Evolutionary conservation across 1,140 invertebrate species (phyloP).

Genomic region (Geopemphigus sp.): DNA sequence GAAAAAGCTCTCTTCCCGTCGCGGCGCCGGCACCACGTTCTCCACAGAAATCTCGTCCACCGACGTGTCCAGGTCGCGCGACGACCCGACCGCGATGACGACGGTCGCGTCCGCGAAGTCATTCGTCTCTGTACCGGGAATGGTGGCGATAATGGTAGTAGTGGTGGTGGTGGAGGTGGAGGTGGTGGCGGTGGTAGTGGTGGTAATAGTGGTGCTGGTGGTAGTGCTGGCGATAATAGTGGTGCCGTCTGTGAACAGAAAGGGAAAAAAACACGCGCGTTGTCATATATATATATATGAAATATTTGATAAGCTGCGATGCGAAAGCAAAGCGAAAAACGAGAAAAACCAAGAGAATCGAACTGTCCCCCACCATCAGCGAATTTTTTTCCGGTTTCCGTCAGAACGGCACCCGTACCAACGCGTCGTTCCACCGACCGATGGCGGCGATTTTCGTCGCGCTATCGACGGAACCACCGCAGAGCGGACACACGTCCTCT

Average conservation of each 20-base stretch:
- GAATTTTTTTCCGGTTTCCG: no score
- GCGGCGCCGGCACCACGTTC: slow-evolving; percentile 1
- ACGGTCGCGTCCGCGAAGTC: not conserved
- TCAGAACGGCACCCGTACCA: slow-evolving; percentile 17
- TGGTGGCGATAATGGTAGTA: no score
- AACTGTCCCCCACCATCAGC: no score
- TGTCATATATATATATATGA: not conserved
- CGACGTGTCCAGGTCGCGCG: slow-evolving; percentile 9
- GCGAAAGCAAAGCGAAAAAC: no score
- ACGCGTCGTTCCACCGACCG: slow-evolving; percentile 17
- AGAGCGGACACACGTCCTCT: slow-evolving; percentile 34
- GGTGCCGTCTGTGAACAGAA: slow-evolving; percentile 38
- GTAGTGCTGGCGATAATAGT: not conserved
- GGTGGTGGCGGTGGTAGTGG: no score
- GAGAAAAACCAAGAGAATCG: no score
- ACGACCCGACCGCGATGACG: not conserved
- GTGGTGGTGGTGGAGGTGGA: no score
- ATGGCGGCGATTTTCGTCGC: not conserved
- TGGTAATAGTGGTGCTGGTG: not conserved
- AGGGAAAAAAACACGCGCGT: not conserved
- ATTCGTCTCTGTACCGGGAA: not conserved
- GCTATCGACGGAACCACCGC: slow-evolving; percentile 28
- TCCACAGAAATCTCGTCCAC: slow-evolving; percentile 37
- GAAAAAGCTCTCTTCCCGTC: slow-evolving; percentile 58
- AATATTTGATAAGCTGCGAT: not conserved